Evolutionary conservation across 2,797 vertebrate species (phyloP).

Genomic region (Halcyon smyrnensis): DNA sequence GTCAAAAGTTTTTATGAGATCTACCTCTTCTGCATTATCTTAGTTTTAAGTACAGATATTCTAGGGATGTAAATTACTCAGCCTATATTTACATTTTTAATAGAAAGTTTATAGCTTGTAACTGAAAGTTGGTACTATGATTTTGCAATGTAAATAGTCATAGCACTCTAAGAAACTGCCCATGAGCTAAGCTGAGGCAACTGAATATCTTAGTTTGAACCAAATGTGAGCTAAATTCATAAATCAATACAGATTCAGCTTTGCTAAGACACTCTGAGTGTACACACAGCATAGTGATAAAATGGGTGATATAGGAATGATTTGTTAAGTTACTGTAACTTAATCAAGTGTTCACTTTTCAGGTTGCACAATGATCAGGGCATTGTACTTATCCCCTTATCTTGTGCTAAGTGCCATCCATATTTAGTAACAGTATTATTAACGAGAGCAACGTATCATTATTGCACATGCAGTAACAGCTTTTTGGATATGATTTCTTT

Average conservation of each 20-base stretch:
- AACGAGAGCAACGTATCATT: neutral
- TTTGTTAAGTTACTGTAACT: slow-evolving; percentile 2
- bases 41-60: neutral
- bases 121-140: neutral
- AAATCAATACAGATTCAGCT: neutral
- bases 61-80: neutral
- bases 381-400: neutral
- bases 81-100: neutral
- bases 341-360: neutral
- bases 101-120: neutral
- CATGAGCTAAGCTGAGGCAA: neutral
- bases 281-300: neutral
- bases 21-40: neutral
- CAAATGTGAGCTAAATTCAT: neutral
- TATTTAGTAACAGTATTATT: neutral
- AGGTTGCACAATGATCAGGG: neutral
- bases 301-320: neutral
- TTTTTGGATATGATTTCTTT: neutral
- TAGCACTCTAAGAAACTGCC: neutral
- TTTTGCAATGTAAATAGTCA: neutral
- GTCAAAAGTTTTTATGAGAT: neutral
- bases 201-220: neutral
- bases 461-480: neutral
- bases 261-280: neutral
- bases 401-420: neutral